Base-by-base conservation (phyloP, 2,113 vertebrate species). In the Asarcornis scutulata region DNA sequence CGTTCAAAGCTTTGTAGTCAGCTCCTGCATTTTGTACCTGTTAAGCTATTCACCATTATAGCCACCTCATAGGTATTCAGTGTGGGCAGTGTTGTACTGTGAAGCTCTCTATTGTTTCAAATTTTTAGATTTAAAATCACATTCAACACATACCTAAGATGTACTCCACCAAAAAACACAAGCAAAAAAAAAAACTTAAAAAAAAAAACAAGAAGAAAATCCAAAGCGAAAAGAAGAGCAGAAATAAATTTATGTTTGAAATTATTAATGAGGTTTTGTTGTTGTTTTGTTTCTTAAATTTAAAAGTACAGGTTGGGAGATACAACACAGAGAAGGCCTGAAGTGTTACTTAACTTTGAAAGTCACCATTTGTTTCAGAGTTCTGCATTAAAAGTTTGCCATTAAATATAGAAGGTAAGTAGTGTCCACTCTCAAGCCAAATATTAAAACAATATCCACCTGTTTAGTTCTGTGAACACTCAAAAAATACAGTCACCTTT, bases 401-500 rank as follows among this genome's bases (percentile, higher is more conserved):
- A 73, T 55, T 86, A 79, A 92, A 86, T 69, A 2, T 52, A 83
- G 58, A 82, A 31, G 60, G 53, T 31, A 67, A 89, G 42, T 7
- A 75, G 22, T 21, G 83, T n/a, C 88, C 56, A 62, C 38, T 84
- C 90, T 71, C 58, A 17, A 83, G 71, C 17, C 44, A 32, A 52
- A 44, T 23, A 71, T 75, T 64, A 59, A 55, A 84, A 40, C 89
- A 62, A 94, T 88, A 96, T 93, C 89, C 96, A 97, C 95, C 95
- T 93, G 95, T 63, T 89, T 38, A 81, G 84, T 53, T 25, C 89
- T 79, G 64, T 27, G 74, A 87, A 82, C 2, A 2, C 83, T 92
- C 50, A 22, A 75, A 73, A 90, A 91, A 87, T 67, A 44, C 42
- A 95, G 88, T 81, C 96, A 91, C 94, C 96, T 96, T 95, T 98